Evolutionary conservation across 2,113 vertebrate genomes (phyloP).

Genomic region (Piprites chloris): DNA sequence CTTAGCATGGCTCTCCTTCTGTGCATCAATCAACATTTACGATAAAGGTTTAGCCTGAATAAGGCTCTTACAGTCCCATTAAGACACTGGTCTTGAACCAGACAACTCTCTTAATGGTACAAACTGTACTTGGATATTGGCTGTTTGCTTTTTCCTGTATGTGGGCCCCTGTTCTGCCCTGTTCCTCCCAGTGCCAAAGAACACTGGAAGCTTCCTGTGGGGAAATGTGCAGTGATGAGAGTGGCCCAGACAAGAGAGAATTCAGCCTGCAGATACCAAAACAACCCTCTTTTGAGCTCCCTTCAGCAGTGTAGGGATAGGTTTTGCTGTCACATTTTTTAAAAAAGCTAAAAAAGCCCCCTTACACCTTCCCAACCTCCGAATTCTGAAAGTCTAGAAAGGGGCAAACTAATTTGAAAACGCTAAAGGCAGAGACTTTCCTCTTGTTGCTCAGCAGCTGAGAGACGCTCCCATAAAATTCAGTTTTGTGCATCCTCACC

Average conservation of each 20-base stretch:
- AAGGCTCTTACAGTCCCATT: background rate
- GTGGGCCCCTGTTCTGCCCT: background rate
- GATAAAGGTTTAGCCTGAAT: background rate
- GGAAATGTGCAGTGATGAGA: background rate
- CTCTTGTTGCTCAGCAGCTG: background rate
- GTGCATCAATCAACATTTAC: background rate
- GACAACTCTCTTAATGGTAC: background rate
- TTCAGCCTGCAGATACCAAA: background rate
- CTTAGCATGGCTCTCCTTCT: background rate
- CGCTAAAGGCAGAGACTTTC: background rate
- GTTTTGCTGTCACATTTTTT: background rate
- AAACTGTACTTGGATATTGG: background rate
- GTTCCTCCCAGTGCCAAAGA: background rate
- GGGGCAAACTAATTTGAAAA: background rate
- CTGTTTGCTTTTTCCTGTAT: background rate
- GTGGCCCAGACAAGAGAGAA: background rate
- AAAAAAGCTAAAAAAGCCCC: background rate
- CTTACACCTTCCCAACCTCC: background rate
- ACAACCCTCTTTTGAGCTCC: background rate
- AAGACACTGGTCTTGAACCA: background rate
- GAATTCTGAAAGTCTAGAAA: background rate
- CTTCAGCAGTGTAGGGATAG: background rate
- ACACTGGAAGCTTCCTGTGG: background rate
- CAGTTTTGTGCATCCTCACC: background rate
- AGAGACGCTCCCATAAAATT: background rate